Base-by-base conservation (phyloP, 1,140 invertebrate species). In the Penaeus indicus region DNA sequence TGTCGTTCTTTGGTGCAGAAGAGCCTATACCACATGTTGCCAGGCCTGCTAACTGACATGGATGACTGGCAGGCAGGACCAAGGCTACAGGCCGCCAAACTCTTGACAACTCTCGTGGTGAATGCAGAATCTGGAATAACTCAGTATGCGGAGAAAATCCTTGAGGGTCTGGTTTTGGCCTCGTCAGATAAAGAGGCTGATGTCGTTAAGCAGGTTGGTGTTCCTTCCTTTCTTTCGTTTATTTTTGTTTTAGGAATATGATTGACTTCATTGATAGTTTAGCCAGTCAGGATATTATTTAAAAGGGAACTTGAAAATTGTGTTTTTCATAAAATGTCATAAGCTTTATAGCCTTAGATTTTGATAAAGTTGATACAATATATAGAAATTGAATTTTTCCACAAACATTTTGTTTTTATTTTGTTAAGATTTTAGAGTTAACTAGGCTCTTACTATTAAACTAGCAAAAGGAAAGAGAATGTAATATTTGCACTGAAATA, bases 51-150 rank as follows among this genome's bases (percentile, higher is more conserved):
- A 60, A 32, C 67, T 63, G 87, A 88, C 21, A 25, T 88, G 54
- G 87, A 88, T 79, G 87, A 88, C 60, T 88, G 87, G 87, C 87
- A 84, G 81, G 81, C 61, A 16, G 81, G 87, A n/a, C 81, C 87
- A 21, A 84, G 87, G 32, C 75, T 88, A 18, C 87, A 88, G 13
- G 87, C 87, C 42, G 87, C 82, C 27, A 83, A 78, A 62, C 82
- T 88, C n/a, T 77, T 88, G 21, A 64, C 87, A 38, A 69, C 75
- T 13, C 72, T 88, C 8, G 69, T 88, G n/a, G 62, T 88, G 11
- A 83, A 83, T 79, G 87, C 87, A 25, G 87, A 88, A 19, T 22
- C 22, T n/a, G 82, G 82, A 67, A 77, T 83, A 75, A 88, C 87
- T 42, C 87, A 88, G 72, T 88, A 88, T 84, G 87, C 75, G n/a